Conservation (phyloP, 1,140 invertebrate genomes). For the Drosophila ananassae region DNA sequence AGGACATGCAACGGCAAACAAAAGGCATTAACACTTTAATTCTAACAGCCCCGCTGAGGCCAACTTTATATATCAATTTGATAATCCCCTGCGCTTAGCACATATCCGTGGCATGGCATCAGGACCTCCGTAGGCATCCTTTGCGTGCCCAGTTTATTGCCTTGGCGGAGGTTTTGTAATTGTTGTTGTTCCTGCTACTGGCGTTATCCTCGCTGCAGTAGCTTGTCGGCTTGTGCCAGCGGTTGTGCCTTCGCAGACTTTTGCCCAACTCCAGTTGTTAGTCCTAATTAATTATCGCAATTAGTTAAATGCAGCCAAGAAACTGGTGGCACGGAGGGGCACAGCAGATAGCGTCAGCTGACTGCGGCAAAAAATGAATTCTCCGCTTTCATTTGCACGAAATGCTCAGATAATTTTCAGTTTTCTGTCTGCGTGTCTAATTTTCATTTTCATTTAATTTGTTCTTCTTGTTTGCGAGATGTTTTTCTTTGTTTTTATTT, state of each 20-base stretch:
- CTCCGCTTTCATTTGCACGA: conserved; percentile 73
- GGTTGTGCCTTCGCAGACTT: conserved; percentile 9
- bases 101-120: conserved; percentile 15
- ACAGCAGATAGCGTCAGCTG: conserved; percentile 63
- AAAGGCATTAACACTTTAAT: conserved; percentile 35
- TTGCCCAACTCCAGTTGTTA: conserved; percentile 61
- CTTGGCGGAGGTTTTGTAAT: conserved; percentile 25
- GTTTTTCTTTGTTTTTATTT: conserved; percentile 27
- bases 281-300: conserved; percentile 77
- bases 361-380: conserved; percentile 76
- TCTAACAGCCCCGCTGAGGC: conserved; percentile 6
- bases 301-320: conserved; percentile 74
- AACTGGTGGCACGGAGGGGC: conserved; percentile 20
- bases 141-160: conserved; percentile 38
- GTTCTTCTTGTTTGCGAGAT: conserved; percentile 29
- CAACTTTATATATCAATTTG: conserved; percentile 48
- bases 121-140: conserved; percentile 35
- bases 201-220: conserved; percentile 45
- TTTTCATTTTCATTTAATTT: conserved; percentile 64
- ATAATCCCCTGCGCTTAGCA: conserved; percentile 40
- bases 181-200: conserved; percentile 19
- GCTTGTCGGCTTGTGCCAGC: conserved; percentile 1
- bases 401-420: conserved; percentile 70
- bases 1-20: background rate
- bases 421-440: conserved; percentile 61